Evolutionary conservation across 2,888 invertebrate species (phyloP), one percentile per base, ranked within the genome.

Genomic region (Tolmerus cingulatus): DNA sequence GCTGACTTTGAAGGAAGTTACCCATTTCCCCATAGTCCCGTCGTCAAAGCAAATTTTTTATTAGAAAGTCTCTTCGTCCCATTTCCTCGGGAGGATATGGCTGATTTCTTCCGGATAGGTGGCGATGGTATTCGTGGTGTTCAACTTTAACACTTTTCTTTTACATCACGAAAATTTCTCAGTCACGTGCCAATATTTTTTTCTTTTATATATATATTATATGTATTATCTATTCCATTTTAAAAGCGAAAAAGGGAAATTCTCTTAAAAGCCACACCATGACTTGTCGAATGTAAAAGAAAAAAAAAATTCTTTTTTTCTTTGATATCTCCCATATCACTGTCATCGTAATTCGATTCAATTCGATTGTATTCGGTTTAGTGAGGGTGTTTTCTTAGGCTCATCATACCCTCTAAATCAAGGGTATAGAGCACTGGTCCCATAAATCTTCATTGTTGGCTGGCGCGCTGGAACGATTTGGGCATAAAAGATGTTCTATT

Each of bases 401-500:
- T 12, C 9, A 19, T 23, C 27, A n/a, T 27, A 8, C 27, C 27
- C 9, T 12, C 66, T 66, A 66, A 66, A 66, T 66, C 66, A 66
- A 9, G 27, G 66, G 66, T 27, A 8, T 19, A 27, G 66, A 66
- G 66, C 66, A 66, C 66, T 27, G 66, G 66, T 66, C 66, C 19
- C 76, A 76, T 76, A 76, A 76, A 76, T 76, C 76, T 76, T 76
- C n/a, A 27, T 66, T 66, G 9, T 12, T 66, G 23, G 66, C 19
- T 66, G 27, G 66, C 12, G 74, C 74, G 16, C 34, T 74, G 74
- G 27, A 37, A 76, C 34, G 34, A 37, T 76, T 37, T 14, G 76
- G 37, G 34, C 76, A 76, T 76, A 76, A 76, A 37, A 76, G 76
- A 76, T 76, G 76, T 37, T 76, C 76, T 37, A 76, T 76, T 76